Conservation (phyloP, 1,140 invertebrate species). For the Sycobia sp. region DNA sequence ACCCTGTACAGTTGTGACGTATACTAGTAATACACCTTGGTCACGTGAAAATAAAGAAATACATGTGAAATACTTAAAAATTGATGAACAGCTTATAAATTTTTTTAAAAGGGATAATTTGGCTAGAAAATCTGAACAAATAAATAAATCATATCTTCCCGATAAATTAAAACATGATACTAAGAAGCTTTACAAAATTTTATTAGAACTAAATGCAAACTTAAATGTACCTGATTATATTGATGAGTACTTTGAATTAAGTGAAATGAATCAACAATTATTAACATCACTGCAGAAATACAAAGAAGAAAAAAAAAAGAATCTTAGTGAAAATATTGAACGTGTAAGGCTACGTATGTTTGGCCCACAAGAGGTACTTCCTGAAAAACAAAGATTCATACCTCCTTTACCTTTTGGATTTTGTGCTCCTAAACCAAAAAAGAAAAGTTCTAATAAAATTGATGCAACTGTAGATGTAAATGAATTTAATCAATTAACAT, state of each 20-base stretch:
- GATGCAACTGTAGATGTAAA: neutral
- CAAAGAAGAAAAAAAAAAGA: constrained; percentile 1
- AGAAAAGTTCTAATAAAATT: constrained; percentile 6
- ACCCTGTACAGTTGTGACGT: constrained; percentile 8
- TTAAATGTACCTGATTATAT: constrained; percentile 39
- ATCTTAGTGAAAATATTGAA: constrained; percentile 33
- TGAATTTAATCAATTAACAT: constrained; percentile 17
- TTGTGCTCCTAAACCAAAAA: constrained; percentile 18
- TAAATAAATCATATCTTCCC: constrained; percentile 19
- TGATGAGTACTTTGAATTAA: constrained; percentile 32
- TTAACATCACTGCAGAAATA: constrained; percentile 28
- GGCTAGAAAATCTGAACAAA: constrained; percentile 7
- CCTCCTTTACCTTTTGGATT: constrained; percentile 46
- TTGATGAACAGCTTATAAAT: constrained; percentile 26
- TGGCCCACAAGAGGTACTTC: constrained; percentile 14
- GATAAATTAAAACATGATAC: constrained; percentile 32
- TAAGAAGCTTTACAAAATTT: constrained; percentile 41
- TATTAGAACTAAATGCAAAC: constrained; percentile 43
- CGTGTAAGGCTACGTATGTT: constrained; percentile 46
- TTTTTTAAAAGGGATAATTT: constrained; percentile 26
- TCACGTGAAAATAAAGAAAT: constrained; percentile 29
- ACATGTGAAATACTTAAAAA: constrained; percentile 26
- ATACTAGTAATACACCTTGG: constrained; percentile 25
- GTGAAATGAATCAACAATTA: constrained; percentile 44
- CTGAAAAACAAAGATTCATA: constrained; percentile 36